Conservation (phyloP, 1,140 invertebrate genomes). For the Drosophila burlai region DNA sequence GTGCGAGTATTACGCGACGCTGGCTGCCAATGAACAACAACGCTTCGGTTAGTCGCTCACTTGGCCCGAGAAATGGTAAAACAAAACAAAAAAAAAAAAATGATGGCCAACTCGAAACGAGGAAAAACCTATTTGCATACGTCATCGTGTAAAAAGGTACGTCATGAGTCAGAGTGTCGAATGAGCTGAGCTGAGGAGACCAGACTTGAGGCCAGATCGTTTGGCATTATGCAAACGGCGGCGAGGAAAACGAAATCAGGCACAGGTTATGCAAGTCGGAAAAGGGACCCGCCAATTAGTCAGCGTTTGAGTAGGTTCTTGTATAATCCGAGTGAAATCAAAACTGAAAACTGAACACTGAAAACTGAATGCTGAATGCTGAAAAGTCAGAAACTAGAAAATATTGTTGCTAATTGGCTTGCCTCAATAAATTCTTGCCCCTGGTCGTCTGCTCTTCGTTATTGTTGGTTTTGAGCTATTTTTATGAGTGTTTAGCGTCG, state of each 20-base stretch:
- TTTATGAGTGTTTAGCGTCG: conserved; percentile 55
- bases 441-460: neutral
- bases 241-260: conserved; percentile 14
- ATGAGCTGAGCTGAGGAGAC: conserved; percentile 23
- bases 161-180: conserved; percentile 49
- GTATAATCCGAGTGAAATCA: conserved; percentile 48
- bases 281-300: conserved; percentile 36
- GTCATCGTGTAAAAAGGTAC: conserved; percentile 49
- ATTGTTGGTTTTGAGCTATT: conserved; percentile 28
- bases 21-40: conserved; percentile 31
- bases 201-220: conserved; percentile 17
- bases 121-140: conserved; percentile 52
- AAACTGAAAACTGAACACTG: conserved; percentile 4
- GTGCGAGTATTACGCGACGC: conserved; percentile 54
- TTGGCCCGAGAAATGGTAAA: conserved; percentile 43
- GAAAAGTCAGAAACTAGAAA: conserved; percentile 28
- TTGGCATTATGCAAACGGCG: conserved; percentile 23
- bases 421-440: conserved; percentile 46
- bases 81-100: conserved; percentile 2
- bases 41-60: conserved; percentile 40
- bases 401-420: conserved; percentile 49
- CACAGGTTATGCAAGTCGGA: conserved; percentile 21
- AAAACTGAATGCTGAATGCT: conserved; percentile 4
- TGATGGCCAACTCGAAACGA: conserved; percentile 10
- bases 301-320: conserved; percentile 34